These are phyloP conservation scores for Lasius platythorax DNA, from an alignment of 2,888 invertebrate species.

Conservation along the genomic window DNA sequence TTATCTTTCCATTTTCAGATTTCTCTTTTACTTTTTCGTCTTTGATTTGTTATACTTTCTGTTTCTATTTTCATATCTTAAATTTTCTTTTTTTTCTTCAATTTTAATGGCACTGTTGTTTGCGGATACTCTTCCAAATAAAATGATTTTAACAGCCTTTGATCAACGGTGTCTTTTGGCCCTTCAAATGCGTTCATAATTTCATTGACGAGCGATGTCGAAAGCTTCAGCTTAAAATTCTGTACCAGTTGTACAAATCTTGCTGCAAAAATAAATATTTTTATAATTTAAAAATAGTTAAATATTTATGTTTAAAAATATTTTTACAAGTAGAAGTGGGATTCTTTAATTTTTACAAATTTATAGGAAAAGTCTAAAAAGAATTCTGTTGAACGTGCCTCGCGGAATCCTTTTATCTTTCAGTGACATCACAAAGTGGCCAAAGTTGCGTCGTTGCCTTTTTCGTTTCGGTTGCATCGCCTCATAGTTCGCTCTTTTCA, in stretches of 20 bases:
- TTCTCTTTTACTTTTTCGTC: neutral
- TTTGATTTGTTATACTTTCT: neutral
- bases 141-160: constrained; percentile 82
- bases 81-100: constrained; percentile 33
- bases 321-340: neutral
- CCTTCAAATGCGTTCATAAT: constrained; percentile 77
- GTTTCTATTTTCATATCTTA: constrained; percentile 16
- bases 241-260: constrained; percentile 83
- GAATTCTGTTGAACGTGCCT: constrained; percentile 63
- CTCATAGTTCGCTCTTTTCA: constrained; percentile 86
- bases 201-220: constrained; percentile 80
- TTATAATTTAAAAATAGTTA: constrained; percentile 7
- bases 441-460: constrained; percentile 85
- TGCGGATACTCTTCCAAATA: constrained; percentile 86
- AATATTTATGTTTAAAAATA: neutral
- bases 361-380: neutral
- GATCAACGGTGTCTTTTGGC: constrained; percentile 77
- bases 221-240: constrained; percentile 82
- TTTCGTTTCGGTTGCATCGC: constrained; percentile 86
- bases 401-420: constrained; percentile 79
- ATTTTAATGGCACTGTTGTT: constrained; percentile 75
- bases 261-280: constrained; percentile 67
- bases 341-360: neutral
- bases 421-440: constrained; percentile 85
- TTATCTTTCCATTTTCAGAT: neutral